phyloP scores from a whole-genome alignment of 2,113 vertebrate genomes.

The Formicarius rufipectus region DNA sequence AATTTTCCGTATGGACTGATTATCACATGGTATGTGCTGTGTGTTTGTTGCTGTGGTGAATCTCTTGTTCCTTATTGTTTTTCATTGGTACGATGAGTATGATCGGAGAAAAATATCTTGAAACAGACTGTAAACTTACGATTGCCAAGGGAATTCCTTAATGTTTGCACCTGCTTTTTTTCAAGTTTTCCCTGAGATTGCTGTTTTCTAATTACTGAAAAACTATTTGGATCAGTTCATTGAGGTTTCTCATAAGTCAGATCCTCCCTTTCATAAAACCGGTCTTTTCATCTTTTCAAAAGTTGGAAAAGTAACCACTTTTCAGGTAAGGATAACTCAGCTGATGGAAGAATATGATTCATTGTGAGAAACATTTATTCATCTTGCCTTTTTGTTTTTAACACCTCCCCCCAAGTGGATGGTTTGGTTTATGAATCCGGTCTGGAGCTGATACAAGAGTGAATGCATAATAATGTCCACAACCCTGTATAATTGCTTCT shows the following conservation, averaged over 20 bases:
- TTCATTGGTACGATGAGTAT: constrained; percentile 25
- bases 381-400: not conserved
- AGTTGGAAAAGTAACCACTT: not conserved
- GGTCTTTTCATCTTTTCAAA: not conserved
- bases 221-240: constrained; percentile 15
- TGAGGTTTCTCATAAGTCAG: not conserved
- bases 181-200: not conserved
- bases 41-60: constrained; percentile 5
- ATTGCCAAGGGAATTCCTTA: constrained; percentile 36
- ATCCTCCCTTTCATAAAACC: constrained; percentile 13
- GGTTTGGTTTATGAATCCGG: constrained; percentile 26
- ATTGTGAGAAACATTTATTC: not conserved
- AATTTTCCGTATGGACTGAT: constrained; percentile 12
- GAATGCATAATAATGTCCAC: not conserved
- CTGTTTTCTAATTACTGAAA: constrained; percentile 44
- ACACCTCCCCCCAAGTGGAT: not conserved
- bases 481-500: not conserved
- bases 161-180: constrained; percentile 26
- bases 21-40: not conserved
- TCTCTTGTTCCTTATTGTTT: constrained; percentile 41
- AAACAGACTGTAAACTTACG: constrained; percentile 36
- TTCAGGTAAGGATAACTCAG: not conserved
- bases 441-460: not conserved
- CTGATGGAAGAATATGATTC: not conserved
- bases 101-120: constrained; percentile 43